These are phyloP conservation scores for Apis mellifera DNA, from an alignment of 1,140 invertebrate species.

Conservation along the genomic window Amel_HAv3.1 CM009934.2:13141001-13141500, in stretches of 20 bases:
- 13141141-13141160: too few relatives aligned
- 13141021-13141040: constrained; percentile 41
- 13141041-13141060: constrained; percentile 56
- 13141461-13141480: constrained; percentile 35
- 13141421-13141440: constrained; percentile 31
- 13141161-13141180: background rate
- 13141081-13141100: constrained; percentile 50
- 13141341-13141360: constrained; percentile 62
- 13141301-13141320: constrained; percentile 69
- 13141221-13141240: constrained; percentile 50
- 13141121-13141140: too few relatives aligned
- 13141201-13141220: constrained; percentile 34
- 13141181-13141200: background rate
- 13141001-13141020: constrained; percentile 49
- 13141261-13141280: constrained; percentile 64
- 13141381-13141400: constrained; percentile 55
- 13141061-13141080: constrained; percentile 34
- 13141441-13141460: constrained; percentile 35
- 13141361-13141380: constrained; percentile 48
- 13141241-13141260: constrained; percentile 45
- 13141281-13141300: constrained; percentile 61
- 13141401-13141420: constrained; percentile 56
- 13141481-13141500: constrained; percentile 37
- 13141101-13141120: background rate
- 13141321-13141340: constrained; percentile 59